phyloP scores from a whole-genome alignment of 1,140 invertebrate species.

The Cylas formicarius region DNA sequence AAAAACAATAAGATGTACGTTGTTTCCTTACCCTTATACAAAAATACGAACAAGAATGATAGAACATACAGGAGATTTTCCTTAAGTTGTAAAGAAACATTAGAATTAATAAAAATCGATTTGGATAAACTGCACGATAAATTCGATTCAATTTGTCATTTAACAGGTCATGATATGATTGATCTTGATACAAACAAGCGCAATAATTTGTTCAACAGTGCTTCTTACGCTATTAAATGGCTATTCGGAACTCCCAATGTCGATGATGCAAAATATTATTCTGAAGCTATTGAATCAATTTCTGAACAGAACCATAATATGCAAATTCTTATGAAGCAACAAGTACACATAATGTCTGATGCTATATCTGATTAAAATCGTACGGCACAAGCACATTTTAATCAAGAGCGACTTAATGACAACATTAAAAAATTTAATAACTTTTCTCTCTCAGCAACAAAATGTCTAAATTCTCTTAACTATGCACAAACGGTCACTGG shows the following conservation, averaged over 20 bases:
- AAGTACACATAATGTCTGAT: slow-evolving; percentile 16
- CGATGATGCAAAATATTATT: slow-evolving; percentile 31
- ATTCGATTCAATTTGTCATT: slow-evolving; percentile 17
- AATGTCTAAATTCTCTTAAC: too few relatives aligned
- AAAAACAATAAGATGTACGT: slow-evolving; percentile 6
- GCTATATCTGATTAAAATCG: slow-evolving; percentile 11
- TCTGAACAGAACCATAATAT: slow-evolving; percentile 14
- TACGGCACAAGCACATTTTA: slow-evolving; percentile 4
- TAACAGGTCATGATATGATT: slow-evolving; percentile 14
- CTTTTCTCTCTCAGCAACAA: too few relatives aligned
- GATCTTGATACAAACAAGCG: slow-evolving; percentile 6
- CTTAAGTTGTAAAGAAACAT: slow-evolving; percentile 17
- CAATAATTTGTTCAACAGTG: slow-evolving; percentile 30
- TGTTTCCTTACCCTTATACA: not conserved
- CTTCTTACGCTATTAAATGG: slow-evolving; percentile 34
- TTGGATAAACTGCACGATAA: slow-evolving; percentile 19
- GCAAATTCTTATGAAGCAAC: slow-evolving; percentile 21
- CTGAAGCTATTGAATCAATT: slow-evolving; percentile 25
- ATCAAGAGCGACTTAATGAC: slow-evolving; percentile 14
- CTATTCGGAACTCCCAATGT: slow-evolving; percentile 35
- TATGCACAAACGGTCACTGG: not conserved
- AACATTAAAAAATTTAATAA: slow-evolving; percentile 25
- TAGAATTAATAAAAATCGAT: slow-evolving; percentile 12
- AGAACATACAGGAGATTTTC: slow-evolving; percentile 3
- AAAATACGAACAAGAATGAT: not conserved